These are phyloP conservation scores for Merluccius polli DNA, from an alignment of 2,797 vertebrate species.

Conservation along the genomic window DNA sequence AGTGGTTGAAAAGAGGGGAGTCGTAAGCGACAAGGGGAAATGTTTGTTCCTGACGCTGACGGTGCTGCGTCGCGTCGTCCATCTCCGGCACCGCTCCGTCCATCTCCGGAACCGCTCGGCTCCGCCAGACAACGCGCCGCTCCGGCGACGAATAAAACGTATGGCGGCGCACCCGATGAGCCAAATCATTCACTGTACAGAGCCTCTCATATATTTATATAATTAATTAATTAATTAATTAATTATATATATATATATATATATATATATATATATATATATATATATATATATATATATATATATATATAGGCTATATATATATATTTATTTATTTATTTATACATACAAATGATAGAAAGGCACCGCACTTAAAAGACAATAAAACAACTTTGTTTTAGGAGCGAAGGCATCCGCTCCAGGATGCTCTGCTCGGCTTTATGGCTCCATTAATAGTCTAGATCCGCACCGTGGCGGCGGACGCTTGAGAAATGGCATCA, in stretches of 20 bases:
- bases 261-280: too few species aligned
- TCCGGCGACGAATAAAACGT: background rate
- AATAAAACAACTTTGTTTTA: background rate
- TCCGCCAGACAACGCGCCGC: background rate
- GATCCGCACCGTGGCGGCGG: background rate
- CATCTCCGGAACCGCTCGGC: background rate
- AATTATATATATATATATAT: background rate
- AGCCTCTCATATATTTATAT: background rate
- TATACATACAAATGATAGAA: background rate
- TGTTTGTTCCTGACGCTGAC: too few species aligned
- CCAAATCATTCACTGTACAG: background rate
- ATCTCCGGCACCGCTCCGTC: background rate
- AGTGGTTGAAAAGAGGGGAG: too few species aligned
- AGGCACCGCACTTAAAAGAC: background rate
- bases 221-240: too few species aligned
- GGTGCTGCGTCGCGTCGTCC: too few species aligned
- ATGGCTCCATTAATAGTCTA: background rate
- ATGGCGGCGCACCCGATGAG: background rate
- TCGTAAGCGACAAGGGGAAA: too few species aligned
- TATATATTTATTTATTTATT: too few species aligned
- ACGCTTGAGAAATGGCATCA: background rate
- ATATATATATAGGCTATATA: too few species aligned
- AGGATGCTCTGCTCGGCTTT: background rate
- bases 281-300: background rate
- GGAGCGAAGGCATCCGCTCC: too few species aligned